phyloP scores from a whole-genome alignment of 1,140 invertebrate genomes.

The Drosophila pallidifrons region DNA sequence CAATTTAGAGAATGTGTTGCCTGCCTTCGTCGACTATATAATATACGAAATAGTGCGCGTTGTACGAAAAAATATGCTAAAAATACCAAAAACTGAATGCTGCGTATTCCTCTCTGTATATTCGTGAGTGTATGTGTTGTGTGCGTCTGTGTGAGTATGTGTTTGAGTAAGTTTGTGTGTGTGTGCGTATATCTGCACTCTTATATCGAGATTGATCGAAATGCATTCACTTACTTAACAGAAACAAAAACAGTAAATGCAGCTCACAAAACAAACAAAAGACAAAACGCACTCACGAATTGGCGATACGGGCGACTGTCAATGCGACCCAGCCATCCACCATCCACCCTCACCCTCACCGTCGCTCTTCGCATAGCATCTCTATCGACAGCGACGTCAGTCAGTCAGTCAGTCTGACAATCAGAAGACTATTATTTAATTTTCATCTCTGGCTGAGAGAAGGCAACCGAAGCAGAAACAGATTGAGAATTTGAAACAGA shows the following conservation, averaged over 20 bases:
- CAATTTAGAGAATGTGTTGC: conserved; percentile 81
- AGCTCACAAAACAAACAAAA: conserved; percentile 55
- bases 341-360: background rate
- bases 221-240: conserved; percentile 55
- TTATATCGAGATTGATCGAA: conserved; percentile 70
- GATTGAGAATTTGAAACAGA: background rate
- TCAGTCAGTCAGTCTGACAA: conserved; percentile 62
- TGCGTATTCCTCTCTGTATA: conserved; percentile 54
- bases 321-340: background rate
- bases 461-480: conserved; percentile 6
- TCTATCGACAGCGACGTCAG: conserved; percentile 69
- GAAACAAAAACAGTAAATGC: conserved; percentile 60
- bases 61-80: conserved; percentile 78
- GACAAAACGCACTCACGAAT: conserved; percentile 39
- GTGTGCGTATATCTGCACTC: conserved; percentile 3
- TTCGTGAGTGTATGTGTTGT: conserved; percentile 12
- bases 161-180: conserved; percentile 9
- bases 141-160: conserved; percentile 15
- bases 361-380: background rate
- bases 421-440: conserved; percentile 74
- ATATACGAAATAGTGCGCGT: conserved; percentile 72
- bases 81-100: conserved; percentile 81
- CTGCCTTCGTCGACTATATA: conserved; percentile 55
- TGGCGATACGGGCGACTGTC: conserved; percentile 39
- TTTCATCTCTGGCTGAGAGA: conserved; percentile 59